Conservation (phyloP, 2,797 vertebrate genomes). For the Sus cebifrons region DNA sequence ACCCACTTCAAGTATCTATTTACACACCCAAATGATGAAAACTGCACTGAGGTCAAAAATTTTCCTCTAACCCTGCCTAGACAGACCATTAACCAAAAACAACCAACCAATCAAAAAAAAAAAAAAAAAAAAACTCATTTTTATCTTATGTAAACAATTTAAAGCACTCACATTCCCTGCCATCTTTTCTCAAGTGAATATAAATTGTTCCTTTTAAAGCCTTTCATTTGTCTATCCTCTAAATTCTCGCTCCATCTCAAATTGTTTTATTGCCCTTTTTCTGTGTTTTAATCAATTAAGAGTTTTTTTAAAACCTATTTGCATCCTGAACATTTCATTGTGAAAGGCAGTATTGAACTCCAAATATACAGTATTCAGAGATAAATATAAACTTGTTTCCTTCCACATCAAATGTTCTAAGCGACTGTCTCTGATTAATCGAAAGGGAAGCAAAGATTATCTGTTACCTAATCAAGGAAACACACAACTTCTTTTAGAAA, state of each 20-base stretch:
- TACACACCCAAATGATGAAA: not conserved
- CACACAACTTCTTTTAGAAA: slow-evolving; percentile 12
- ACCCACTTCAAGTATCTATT: not conserved
- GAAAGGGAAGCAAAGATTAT: slow-evolving; percentile 35
- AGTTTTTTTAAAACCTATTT: not conserved
- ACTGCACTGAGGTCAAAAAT: not conserved
- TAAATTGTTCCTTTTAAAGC: not conserved
- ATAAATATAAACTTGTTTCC: not conserved
- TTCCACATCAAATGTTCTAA: not conserved
- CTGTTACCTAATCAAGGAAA: not conserved
- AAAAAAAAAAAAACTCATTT: not conserved
- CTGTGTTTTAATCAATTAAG: not conserved
- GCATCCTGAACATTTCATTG: not conserved
- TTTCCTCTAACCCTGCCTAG: not conserved
- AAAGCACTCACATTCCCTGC: fast-evolving
- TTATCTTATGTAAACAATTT: not conserved
- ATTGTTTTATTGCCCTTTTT: not conserved
- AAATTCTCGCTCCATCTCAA: not conserved
- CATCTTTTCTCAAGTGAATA: not conserved
- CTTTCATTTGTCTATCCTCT: not conserved
- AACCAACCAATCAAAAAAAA: not conserved
- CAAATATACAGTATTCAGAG: not conserved
- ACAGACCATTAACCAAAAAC: not conserved
- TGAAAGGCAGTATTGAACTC: not conserved
- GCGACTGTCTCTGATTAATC: not conserved